phyloP scores from a whole-genome alignment of 2,888 invertebrate genomes.

The Stegana nigrithorax region DNA sequence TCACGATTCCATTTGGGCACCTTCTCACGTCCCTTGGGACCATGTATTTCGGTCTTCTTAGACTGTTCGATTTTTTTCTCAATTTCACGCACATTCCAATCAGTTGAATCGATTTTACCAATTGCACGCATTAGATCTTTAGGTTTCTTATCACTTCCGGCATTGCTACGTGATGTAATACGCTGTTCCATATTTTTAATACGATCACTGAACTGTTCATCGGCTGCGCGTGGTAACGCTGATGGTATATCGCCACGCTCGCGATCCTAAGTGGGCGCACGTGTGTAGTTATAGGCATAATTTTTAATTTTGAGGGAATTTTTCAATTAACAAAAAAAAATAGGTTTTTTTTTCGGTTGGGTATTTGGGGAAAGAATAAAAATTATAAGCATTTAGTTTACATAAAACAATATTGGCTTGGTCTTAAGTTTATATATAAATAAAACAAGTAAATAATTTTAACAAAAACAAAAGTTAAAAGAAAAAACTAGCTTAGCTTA shows the following conservation, averaged over 20 bases:
- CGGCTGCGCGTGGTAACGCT: conserved; percentile 63
- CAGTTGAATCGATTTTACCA: conserved; percentile 87
- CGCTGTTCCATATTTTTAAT: conserved; percentile 85
- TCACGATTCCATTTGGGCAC: conserved; percentile 94
- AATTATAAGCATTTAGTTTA: too few species aligned
- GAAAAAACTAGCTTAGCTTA: too few species aligned
- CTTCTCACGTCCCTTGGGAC: conserved; percentile 73
- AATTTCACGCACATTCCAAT: conserved; percentile 92
- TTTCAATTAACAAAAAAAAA: too few species aligned
- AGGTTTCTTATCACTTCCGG: conserved; percentile 79
- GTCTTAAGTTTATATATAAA: too few species aligned
- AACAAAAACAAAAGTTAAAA: too few species aligned
- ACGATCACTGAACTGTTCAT: conserved; percentile 69
- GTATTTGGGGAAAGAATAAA: too few species aligned
- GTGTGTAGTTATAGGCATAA: too few species aligned
- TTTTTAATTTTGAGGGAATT: too few species aligned
- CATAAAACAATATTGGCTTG: too few species aligned
- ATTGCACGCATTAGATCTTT: conserved; percentile 88
- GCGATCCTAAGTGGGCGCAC: conserved; percentile 65
- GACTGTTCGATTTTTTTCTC: conserved; percentile 84
- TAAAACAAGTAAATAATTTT: too few species aligned
- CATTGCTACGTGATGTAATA: conserved; percentile 73
- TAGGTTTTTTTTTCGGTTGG: too few species aligned
- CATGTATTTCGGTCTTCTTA: conserved; percentile 67
- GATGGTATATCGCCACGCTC: conserved; percentile 67